phyloP scores from a whole-genome alignment of 92 coral and sea anemone genomes.

The Porites cylindrica region DNA sequence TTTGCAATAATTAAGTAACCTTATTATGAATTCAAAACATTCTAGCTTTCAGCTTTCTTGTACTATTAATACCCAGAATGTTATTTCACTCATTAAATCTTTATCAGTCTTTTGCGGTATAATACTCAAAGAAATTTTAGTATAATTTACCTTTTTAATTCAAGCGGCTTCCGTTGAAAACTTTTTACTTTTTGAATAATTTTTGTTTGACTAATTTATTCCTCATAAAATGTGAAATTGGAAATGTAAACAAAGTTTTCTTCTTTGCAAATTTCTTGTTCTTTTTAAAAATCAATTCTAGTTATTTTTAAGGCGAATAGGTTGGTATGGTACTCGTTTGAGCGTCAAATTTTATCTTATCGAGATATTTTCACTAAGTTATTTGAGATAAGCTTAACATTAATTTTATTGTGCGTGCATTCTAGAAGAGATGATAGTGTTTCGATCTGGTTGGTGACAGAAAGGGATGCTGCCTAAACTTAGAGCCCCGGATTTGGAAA shows the following conservation, averaged over 20 bases:
- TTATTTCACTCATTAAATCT: constrained; percentile 18
- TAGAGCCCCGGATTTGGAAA: neutral
- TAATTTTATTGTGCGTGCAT: neutral
- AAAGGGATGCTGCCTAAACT: neutral
- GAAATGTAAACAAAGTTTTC: neutral
- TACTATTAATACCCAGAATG: neutral
- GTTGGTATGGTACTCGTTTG: neutral
- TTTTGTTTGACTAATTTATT: constrained; percentile 13
- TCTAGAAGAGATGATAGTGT: neutral
- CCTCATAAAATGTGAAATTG: constrained; percentile 8
- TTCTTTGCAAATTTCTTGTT: neutral
- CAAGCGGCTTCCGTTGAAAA: constrained; percentile 9
- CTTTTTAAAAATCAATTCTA: too few species aligned
- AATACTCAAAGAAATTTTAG: neutral
- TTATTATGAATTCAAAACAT: neutral
- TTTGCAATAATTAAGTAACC: constrained; percentile 8
- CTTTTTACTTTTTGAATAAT: neutral
- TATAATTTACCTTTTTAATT: constrained; percentile 3
- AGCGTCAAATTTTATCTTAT: neutral
- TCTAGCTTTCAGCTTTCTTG: neutral
- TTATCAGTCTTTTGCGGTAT: constrained; percentile 10
- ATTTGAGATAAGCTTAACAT: neutral
- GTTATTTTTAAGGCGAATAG: neutral
- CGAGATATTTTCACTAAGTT: neutral
- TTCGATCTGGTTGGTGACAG: neutral